These are phyloP conservation scores for Gymnogyps californianus DNA, from an alignment of 2,113 vertebrate genomes.

Conservation along the genomic window DNA sequence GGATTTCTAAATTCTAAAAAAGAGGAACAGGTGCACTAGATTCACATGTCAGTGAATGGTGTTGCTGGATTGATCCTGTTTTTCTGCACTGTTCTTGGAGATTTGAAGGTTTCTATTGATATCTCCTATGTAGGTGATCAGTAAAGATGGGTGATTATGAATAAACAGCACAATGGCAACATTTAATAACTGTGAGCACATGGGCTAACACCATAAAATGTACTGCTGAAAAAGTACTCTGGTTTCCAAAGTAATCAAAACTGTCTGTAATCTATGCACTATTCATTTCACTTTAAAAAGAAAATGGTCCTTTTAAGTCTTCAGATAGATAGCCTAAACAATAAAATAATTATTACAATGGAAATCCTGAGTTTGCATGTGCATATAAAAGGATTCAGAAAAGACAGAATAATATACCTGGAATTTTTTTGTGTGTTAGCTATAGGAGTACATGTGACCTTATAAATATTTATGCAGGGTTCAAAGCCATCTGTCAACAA, in stretches of 20 bases:
- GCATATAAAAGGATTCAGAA: not conserved
- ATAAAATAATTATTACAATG: not conserved
- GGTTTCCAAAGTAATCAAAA: not conserved
- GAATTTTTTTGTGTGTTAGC: not conserved
- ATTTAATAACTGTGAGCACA: not conserved
- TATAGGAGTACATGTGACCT: not conserved
- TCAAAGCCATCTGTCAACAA: slow-evolving; percentile 62
- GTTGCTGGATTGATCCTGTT: not conserved
- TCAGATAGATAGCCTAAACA: not conserved
- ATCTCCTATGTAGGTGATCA: not conserved
- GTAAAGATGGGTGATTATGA: not conserved
- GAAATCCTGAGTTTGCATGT: not conserved
- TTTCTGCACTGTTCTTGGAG: not conserved
- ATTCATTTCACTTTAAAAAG: not conserved
- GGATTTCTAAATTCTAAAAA: not conserved
- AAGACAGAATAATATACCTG: slow-evolving; percentile 6
- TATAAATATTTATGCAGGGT: slow-evolving; percentile 55
- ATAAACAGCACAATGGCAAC: not conserved
- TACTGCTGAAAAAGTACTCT: not conserved
- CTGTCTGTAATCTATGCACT: not conserved
- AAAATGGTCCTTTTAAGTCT: not conserved
- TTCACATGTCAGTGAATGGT: not conserved
- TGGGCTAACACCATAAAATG: not conserved
- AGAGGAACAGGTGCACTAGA: not conserved
- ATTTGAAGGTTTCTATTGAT: not conserved